Base-by-base conservation (phyloP, 2,797 vertebrate genomes). In the Anas capensis region DNA sequence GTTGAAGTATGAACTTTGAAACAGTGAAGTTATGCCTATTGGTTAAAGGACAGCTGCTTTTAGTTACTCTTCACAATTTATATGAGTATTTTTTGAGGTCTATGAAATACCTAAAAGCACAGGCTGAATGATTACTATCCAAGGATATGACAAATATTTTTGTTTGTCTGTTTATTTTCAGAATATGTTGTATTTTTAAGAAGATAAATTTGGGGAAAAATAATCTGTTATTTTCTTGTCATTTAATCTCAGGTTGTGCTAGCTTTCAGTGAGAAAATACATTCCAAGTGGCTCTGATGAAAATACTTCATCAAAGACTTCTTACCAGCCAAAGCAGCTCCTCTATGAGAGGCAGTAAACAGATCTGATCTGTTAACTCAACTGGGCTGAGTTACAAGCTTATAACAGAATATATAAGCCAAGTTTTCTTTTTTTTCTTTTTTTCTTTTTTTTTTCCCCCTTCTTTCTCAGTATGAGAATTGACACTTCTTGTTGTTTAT, bases 401-500 rank as follows among this genome's bases (percentile, higher is more conserved):
- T 78, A 15, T 24, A 85, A 78, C 2, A 54, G 62, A 90, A 46
- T 54, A 46, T 71, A n/a, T 18, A 78, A 7, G 14, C 10, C 19
- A 64, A 7, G 53, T 70, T 34, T 66, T 34, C 8, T 76, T 70
- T 72, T 23, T n/a, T 72, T 44, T 10, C 10, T 36, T 10, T 36
- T 38, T 38, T 38, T 1, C 76, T 70, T 69, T 26, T n/a, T 72
- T 20, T 11, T 46, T 62, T 18, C 21, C 7, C 4, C 9, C 5
- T 82, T 68, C 48, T 81, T 29, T 77, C 34, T 73, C n/a, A 60
- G 9, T 36, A 24, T 73, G 58, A 57, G 56, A 90, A 60, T 11
- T 21, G 12, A 24, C 72, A 72, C 48, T 88, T 72, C 61, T 5
- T 0, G 0, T 44, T 34, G 1, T 46, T 5, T 0, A 0, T 44